Evolutionary conservation across 2,797 vertebrate species (phyloP), one percentile per base, ranked within the genome.

Genomic region (Myotis findleyi): DNA sequence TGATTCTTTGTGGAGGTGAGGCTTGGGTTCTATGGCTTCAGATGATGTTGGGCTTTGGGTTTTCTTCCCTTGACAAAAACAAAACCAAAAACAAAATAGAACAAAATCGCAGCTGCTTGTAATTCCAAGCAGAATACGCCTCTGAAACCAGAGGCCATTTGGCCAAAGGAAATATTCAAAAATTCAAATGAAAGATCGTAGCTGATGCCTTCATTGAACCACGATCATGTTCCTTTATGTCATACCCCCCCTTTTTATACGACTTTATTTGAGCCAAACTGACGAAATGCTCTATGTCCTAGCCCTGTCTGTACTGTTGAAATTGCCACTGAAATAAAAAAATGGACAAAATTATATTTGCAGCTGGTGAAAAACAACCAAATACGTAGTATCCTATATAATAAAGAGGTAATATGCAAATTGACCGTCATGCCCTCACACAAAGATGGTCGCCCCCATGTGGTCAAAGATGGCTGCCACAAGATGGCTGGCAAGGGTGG

Each of bases 1-100:
- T 0, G 6, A 1, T 17, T 16, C 59, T 51, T 33, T 38, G 73
- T 41, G 23, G 73, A 33, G 73, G 79, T 1, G 3, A 9, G 41
- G 2, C 7, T 8, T 21, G 49, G 17, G 5, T 41, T 4, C 6
- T 0, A 18, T 1, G 6, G 33, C 30, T 38, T 94, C 30, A 0
- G 30, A 53, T 2, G 16, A 27, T 9, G 27, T 13, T 0, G 18
- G 44, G 44, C 5, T 79, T 72, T 4, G 80, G 38, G 20, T 84
- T 79, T 82, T 38, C 81, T 53, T 44, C n/a, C 51, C 75, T 18
- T 36, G 36, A 12, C 9, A 69, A 69, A 62, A 20, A 12, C 64
- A 25, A 11, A 68, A 64, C 62, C 10, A 20, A 36, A 68, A 36
- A 69, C 33, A 36, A 66, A 66, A 66, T 3, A 36, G 17, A 16